Percentiles rank a stretch among this genome's conserved stretches.
These are phyloP conservation scores for Albula goreensis DNA, from an alignment of 2,113 vertebrate species.

Conservation along the genomic window DNA sequence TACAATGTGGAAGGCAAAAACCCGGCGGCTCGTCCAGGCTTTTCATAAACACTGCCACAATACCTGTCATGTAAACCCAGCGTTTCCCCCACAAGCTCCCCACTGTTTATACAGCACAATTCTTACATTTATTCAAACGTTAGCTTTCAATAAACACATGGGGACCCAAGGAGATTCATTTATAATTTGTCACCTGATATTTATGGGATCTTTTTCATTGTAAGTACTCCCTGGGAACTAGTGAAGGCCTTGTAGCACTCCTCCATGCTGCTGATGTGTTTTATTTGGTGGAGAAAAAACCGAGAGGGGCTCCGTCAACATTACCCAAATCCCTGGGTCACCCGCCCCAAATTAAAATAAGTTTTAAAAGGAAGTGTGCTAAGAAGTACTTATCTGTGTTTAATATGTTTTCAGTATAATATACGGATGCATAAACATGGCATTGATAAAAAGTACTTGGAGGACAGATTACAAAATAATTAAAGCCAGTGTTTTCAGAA, in stretches of 20 bases:
- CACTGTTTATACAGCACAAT: slow-evolving; percentile 56
- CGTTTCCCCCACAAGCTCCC: slow-evolving; percentile 43
- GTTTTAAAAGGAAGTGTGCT: slow-evolving; percentile 44
- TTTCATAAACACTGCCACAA: slow-evolving; percentile 56
- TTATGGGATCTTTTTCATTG: slow-evolving; percentile 42
- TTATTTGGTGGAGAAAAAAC: slow-evolving; percentile 18
- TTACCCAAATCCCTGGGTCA: slow-evolving; percentile 35
- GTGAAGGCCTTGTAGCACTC: neutral
- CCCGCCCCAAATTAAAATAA: slow-evolving; percentile 36
- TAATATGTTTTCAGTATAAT: slow-evolving; percentile 69
- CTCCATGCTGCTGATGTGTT: neutral
- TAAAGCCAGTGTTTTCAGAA: slow-evolving; percentile 63
- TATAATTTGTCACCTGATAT: slow-evolving; percentile 58
- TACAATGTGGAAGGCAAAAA: slow-evolving; percentile 11
- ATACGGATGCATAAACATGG: slow-evolving; percentile 72
- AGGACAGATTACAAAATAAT: slow-evolving; percentile 68
- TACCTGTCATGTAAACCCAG: slow-evolving; percentile 52
- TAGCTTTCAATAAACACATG: slow-evolving; percentile 56
- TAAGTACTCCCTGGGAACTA: slow-evolving; percentile 9
- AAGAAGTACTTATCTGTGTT: slow-evolving; percentile 62
- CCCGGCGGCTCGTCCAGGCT: slow-evolving; percentile 13
- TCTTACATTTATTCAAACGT: slow-evolving; percentile 57
- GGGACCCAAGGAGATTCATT: slow-evolving; percentile 48
- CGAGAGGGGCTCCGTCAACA: slow-evolving; percentile 18
- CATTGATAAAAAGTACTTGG: slow-evolving; percentile 76